Percentiles rank a stretch among this genome's conserved stretches.
These are phyloP conservation scores for Podarcis lilfordi DNA, from an alignment of 2,797 vertebrate species.

Conservation along the genomic window DNA sequence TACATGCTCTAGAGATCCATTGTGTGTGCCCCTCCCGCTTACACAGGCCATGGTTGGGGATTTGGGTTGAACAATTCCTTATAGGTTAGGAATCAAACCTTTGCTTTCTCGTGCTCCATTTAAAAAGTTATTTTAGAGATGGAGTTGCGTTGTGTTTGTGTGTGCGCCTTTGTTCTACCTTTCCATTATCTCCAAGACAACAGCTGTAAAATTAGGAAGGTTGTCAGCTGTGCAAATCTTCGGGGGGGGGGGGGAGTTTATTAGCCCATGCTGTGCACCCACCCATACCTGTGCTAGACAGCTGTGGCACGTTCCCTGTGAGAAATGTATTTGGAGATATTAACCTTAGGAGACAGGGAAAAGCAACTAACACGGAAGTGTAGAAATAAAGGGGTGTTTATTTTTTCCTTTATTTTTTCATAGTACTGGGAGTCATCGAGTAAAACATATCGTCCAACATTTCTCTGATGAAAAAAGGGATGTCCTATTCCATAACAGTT, in stretches of 20 bases:
- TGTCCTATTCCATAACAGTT: no score
- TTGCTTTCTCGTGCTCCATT: not conserved
- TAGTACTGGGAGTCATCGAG: not conserved
- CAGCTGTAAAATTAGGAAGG: not conserved
- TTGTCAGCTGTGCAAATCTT: not conserved
- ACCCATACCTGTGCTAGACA: not conserved
- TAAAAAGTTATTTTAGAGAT: not conserved
- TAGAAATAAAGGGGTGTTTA: no score
- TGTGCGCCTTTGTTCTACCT: no score
- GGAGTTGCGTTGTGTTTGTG: no score
- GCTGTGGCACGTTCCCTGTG: no score
- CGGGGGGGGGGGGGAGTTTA: not conserved
- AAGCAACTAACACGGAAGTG: no score
- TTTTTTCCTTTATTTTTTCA: no score
- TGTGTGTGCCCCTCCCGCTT: not conserved
- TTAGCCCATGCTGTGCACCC: not conserved
- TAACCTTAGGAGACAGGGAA: no score
- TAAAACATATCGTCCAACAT: not conserved
- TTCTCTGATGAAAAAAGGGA: no score
- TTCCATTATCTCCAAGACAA: not conserved
- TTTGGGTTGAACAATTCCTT: not conserved
- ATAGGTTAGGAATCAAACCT: not conserved
- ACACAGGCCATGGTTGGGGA: not conserved
- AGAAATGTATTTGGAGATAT: no score
- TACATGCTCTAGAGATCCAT: not conserved